These are phyloP conservation scores for Nomada hirtipes DNA, from an alignment of 2,888 invertebrate genomes.

Conservation along the genomic window DNA sequence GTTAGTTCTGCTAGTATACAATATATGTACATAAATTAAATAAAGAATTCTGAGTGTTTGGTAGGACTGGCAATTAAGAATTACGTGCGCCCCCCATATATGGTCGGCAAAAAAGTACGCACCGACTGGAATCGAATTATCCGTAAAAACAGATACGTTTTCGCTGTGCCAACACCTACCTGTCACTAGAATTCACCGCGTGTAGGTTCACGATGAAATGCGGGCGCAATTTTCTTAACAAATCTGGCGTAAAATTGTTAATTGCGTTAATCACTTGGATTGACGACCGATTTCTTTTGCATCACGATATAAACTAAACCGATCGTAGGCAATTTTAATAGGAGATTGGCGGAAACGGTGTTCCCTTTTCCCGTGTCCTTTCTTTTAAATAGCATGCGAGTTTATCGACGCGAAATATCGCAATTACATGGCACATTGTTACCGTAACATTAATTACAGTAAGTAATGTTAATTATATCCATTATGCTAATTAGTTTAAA, in stretches of 20 bases:
- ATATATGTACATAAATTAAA: conserved; percentile 35
- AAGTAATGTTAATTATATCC: conserved; percentile 15
- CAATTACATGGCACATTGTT: conserved; percentile 14
- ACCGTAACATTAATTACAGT: conserved; percentile 4
- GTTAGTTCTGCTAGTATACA: background rate
- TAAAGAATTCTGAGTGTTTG: conserved; percentile 17
- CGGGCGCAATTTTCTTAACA: background rate
- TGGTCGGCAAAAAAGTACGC: conserved; percentile 8
- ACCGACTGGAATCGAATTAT: conserved; percentile 31
- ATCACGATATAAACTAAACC: too few relatives aligned
- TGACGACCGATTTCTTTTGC: too few relatives aligned
- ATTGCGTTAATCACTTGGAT: too few relatives aligned
- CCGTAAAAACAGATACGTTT: conserved; percentile 16
- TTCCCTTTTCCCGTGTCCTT: conserved; percentile 2
- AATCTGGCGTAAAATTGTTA: background rate
- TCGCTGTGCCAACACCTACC: conserved; percentile 7
- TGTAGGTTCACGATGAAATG: background rate
- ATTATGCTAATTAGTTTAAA: conserved; percentile 23
- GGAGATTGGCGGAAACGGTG: background rate
- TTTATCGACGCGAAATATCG: conserved; percentile 10
- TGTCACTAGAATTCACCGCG: background rate
- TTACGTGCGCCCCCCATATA: conserved; percentile 12
- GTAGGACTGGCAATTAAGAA: conserved; percentile 33
- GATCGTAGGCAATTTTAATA: too few relatives aligned
- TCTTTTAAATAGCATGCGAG: background rate